Evolutionary conservation across 2,888 invertebrate species (phyloP), one percentile per base, ranked within the genome.

Genomic region (Rotaria magnacalcarata): DNA sequence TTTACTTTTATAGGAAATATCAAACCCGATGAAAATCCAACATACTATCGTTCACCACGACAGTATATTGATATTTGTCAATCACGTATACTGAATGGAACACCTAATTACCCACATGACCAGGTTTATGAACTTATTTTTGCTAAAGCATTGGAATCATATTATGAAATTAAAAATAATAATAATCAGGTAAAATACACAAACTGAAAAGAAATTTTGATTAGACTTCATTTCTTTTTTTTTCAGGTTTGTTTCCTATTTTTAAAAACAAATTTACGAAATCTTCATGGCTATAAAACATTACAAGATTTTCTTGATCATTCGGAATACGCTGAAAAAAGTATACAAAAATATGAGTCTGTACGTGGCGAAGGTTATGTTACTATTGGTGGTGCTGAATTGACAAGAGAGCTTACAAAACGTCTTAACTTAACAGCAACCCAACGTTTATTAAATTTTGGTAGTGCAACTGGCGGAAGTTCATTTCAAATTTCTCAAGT

Each of bases 301-400:
- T 56, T 89, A 87, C 89, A 92, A 87, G 90, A 90, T 60, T 92
- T 92, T 88, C 89, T 92, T 86, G 92, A 92, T 88, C 89, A 89
- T 85, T 90, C 91, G 54, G 92, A 92, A 87, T 92, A 92, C 89
- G 90, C 91, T 6, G 89, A 89, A 84, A 90, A 90, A 14, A 91
- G 91, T 54, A 92, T 92, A 87, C 89, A 89, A 10, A 89, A 91
- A 4, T 92, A 92, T 88, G 92, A 92, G 88, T 90, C 91, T 89
- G 92, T 92, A 80, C 92, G 92, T 88, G 84, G 92, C 92, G 47
- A 88, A 89, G 88, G 89, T 89, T 86, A 87, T 87, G 60, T 67
- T 58, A 75, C 21, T 43, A 5, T 60, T 84, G 27, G 34, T 74
- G 85, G 41, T 85, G 50, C 43, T 54, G 84, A 80, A 58, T 84